phyloP scores from a whole-genome alignment of 2,888 invertebrate species.

The Dione juno region DNA sequence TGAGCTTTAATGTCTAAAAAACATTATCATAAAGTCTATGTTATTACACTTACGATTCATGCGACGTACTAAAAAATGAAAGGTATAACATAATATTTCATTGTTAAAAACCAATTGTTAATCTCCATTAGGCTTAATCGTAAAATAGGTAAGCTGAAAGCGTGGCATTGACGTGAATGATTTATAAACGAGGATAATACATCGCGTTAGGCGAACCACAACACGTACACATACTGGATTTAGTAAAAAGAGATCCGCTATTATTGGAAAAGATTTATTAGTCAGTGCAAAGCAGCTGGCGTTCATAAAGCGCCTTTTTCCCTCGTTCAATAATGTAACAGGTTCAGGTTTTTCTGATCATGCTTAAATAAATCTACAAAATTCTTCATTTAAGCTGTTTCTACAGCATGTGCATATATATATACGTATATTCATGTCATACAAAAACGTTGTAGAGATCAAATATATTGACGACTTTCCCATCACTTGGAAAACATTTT shows the following conservation, averaged over 20 bases:
- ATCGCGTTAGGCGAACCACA: constrained; percentile 71
- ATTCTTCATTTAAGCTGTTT: not conserved
- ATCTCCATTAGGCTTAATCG: constrained; percentile 48
- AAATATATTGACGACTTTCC: too few relatives aligned
- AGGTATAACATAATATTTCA: constrained; percentile 30
- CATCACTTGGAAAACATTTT: too few relatives aligned
- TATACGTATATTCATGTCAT: too few relatives aligned
- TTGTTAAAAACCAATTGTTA: constrained; percentile 47
- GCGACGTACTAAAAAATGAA: constrained; percentile 13
- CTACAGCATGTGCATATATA: too few relatives aligned
- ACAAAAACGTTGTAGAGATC: too few relatives aligned
- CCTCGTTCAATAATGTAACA: constrained; percentile 53
- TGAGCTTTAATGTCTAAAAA: not conserved
- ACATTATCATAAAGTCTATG: not conserved
- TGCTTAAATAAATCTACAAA: constrained; percentile 46
- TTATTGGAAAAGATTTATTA: constrained; percentile 67
- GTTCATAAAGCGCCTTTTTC: constrained; percentile 54
- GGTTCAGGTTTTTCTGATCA: constrained; percentile 54
- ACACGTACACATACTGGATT: constrained; percentile 68
- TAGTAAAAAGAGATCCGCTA: constrained; percentile 67
- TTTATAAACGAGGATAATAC: constrained; percentile 73
- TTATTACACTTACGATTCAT: constrained; percentile 20
- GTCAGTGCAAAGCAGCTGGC: constrained; percentile 51
- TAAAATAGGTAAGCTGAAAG: constrained; percentile 53
- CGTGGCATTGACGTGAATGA: constrained; percentile 72